Evolutionary conservation across 2,888 invertebrate species (phyloP).

Genomic region (Cylloceria caligata): DNA sequence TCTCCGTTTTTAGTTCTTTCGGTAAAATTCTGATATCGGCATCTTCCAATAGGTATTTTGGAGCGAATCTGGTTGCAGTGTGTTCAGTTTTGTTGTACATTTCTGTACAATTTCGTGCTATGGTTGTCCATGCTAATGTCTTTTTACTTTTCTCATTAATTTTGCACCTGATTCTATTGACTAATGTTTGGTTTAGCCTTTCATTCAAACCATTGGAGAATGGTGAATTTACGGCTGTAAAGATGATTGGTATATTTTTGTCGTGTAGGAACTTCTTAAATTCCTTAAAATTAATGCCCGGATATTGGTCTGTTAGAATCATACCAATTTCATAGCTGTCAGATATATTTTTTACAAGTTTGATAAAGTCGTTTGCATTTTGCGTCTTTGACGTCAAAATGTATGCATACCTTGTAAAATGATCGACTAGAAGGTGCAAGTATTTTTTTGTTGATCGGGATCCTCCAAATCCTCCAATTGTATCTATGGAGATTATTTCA

Average conservation of each 20-base stretch:
- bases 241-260: too few relatives aligned
- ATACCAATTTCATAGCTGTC: constrained; percentile 59
- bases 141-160: constrained; percentile 70
- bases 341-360: too few relatives aligned
- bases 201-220: too few relatives aligned
- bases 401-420: too few relatives aligned
- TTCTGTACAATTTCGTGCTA: constrained; percentile 71
- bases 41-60: constrained; percentile 71
- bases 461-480: too few relatives aligned
- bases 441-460: too few relatives aligned
- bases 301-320: constrained; percentile 72
- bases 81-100: constrained; percentile 73
- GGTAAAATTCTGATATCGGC: constrained; percentile 62
- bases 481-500: too few relatives aligned
- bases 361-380: too few relatives aligned
- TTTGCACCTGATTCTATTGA: constrained; percentile 74
- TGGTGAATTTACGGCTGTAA: too few relatives aligned
- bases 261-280: constrained; percentile 71
- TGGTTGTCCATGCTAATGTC: constrained; percentile 73
- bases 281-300: constrained; percentile 70
- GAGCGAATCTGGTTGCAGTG: constrained; percentile 69
- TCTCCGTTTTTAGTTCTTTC: constrained; percentile 65
- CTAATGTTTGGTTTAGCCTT: too few relatives aligned
- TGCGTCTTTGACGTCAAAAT: too few relatives aligned
- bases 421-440: too few relatives aligned